Evolutionary conservation across 2,888 invertebrate genomes (phyloP).

Genomic region (Rotaria socialis): DNA sequence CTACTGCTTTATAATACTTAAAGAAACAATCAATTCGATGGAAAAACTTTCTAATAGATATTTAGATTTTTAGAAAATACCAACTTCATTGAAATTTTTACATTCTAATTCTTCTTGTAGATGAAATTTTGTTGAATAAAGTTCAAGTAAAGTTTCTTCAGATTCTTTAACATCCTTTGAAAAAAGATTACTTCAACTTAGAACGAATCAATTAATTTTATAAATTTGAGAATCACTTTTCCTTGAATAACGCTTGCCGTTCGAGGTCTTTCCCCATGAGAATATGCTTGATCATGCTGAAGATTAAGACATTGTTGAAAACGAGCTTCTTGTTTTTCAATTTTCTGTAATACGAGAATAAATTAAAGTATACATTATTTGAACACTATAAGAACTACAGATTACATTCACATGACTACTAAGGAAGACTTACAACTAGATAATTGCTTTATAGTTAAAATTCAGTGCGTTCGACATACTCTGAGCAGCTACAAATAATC

Average conservation of each 20-base stretch:
- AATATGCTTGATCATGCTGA: background rate
- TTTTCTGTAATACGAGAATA: background rate
- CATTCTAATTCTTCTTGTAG: background rate
- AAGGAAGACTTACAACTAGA: too few relatives aligned
- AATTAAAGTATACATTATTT: background rate
- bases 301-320: background rate
- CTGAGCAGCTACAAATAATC: too few relatives aligned
- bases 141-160: background rate
- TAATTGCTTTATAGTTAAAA: too few relatives aligned
- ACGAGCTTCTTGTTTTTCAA: background rate
- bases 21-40: background rate
- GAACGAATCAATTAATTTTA: background rate
- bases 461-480: too few relatives aligned
- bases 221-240: background rate
- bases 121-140: background rate
- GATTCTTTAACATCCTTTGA: background rate
- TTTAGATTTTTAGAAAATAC: background rate
- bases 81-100: background rate
- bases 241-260: too few relatives aligned
- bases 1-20: background rate
- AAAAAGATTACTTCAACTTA: background rate
- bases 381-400: background rate
- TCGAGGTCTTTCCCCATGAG: background rate
- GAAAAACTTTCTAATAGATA: background rate
- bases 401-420: too few relatives aligned